A percentile compares a stretch with the other conserved stretches of the same genome.
These are phyloP conservation scores for Eulithis prunata DNA, from an alignment of 2,888 invertebrate species.

Conservation along the genomic window DNA sequence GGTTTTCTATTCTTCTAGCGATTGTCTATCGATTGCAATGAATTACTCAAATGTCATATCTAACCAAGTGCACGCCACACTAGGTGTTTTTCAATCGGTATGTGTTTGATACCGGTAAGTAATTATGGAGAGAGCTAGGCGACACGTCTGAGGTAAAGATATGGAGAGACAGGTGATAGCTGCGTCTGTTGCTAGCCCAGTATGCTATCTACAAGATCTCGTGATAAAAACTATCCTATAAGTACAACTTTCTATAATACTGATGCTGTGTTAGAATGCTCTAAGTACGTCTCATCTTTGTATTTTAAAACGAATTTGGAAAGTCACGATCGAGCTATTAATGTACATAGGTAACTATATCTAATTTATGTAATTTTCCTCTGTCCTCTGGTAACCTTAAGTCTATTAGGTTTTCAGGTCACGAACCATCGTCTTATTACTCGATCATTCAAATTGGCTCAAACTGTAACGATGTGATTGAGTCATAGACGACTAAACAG, in stretches of 20 bases:
- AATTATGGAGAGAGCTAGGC: constrained; percentile 68
- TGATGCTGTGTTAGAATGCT: constrained; percentile 49
- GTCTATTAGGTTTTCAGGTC: too few species aligned
- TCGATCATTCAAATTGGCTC: neutral
- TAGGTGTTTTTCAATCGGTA: constrained; percentile 26
- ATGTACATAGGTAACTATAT: neutral
- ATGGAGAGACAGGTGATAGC: constrained; percentile 69
- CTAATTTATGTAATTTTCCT: neutral
- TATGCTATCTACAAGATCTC: constrained; percentile 48
- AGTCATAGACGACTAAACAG: too few species aligned
- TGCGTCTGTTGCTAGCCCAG: constrained; percentile 55
- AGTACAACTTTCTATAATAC: constrained; percentile 67
- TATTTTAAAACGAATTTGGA: constrained; percentile 2
- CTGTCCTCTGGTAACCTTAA: too few species aligned
- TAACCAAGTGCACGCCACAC: constrained; percentile 14
- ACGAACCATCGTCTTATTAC: too few species aligned
- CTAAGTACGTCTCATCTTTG: constrained; percentile 40
- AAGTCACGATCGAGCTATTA: neutral
- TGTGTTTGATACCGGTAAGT: constrained; percentile 31
- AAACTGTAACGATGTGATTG: too few species aligned
- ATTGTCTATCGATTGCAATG: too few species aligned
- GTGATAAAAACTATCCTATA: constrained; percentile 62
- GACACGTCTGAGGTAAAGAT: constrained; percentile 55
- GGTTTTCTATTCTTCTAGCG: too few species aligned
- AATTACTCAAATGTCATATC: constrained; percentile 15